Conservation (phyloP, 2,113 vertebrate species). For the Psammodynastes pulverulentus region DNA sequence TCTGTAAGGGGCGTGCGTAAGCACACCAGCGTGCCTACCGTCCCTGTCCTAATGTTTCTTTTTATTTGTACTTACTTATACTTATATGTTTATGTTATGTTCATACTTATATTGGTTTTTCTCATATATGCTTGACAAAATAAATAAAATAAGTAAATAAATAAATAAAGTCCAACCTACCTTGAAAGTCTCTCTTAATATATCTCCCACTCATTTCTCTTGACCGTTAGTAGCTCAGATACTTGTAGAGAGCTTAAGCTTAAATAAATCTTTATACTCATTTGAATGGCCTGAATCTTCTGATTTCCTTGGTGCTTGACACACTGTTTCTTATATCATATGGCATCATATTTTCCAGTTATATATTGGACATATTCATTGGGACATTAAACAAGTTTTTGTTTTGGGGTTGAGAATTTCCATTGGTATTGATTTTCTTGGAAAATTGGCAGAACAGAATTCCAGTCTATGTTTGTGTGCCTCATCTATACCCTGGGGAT, state of each 20-base stretch:
- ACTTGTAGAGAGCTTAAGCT: background rate
- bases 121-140: too few relatives aligned
- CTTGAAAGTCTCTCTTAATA: background rate
- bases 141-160: too few relatives aligned
- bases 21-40: too few relatives aligned
- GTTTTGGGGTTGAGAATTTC: background rate
- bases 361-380: background rate
- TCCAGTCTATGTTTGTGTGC: background rate
- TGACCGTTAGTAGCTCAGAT: background rate
- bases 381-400: background rate
- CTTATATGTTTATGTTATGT: too few relatives aligned
- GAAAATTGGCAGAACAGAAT: background rate
- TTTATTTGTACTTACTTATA: too few relatives aligned
- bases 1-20: too few relatives aligned
- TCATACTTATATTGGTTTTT: too few relatives aligned
- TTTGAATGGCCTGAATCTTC: background rate
- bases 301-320: background rate
- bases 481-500: background rate
- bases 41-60: too few relatives aligned
- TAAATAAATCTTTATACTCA: background rate
- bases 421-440: slow-evolving; percentile 4
- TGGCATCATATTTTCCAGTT: background rate
- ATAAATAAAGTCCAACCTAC: too few relatives aligned
- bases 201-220: background rate
- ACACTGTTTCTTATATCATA: background rate